phyloP scores from a whole-genome alignment of 2,888 invertebrate species.

The Odontomyia ornata region DNA sequence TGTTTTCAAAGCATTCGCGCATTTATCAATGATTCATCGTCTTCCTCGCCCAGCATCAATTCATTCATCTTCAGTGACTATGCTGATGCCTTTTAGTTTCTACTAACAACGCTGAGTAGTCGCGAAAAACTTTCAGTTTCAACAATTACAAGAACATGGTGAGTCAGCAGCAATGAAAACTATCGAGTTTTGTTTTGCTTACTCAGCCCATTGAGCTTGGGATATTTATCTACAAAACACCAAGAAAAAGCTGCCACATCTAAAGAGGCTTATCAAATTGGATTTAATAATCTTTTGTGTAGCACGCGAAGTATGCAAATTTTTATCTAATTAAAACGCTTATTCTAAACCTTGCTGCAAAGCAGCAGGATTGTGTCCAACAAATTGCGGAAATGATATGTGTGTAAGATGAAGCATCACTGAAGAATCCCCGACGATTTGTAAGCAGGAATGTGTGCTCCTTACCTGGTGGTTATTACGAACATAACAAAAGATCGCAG shows the following conservation, averaged over 20 bases:
- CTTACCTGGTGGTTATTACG: too few species aligned
- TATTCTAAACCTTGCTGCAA: background rate
- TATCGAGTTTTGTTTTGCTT: background rate
- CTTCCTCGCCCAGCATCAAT: background rate
- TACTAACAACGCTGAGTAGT: background rate
- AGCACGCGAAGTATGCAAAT: background rate
- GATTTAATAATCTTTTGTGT: background rate
- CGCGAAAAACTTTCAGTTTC: background rate
- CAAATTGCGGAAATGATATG: background rate
- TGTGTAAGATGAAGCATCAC: background rate
- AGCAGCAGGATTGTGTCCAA: background rate
- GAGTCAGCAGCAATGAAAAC: constrained; percentile 3
- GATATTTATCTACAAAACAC: background rate
- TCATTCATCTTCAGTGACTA: background rate
- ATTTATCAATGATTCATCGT: background rate
- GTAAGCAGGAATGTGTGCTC: background rate
- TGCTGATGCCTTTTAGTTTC: background rate
- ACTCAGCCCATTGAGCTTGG: background rate
- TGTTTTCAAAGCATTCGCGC: too few species aligned
- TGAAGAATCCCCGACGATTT: background rate
- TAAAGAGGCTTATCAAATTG: background rate
- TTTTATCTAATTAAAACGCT: background rate
- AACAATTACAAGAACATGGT: background rate
- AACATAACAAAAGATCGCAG: too few species aligned
- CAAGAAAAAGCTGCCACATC: background rate